Conservation (phyloP, 1,140 invertebrate species). For the Formica selysi region DNA sequence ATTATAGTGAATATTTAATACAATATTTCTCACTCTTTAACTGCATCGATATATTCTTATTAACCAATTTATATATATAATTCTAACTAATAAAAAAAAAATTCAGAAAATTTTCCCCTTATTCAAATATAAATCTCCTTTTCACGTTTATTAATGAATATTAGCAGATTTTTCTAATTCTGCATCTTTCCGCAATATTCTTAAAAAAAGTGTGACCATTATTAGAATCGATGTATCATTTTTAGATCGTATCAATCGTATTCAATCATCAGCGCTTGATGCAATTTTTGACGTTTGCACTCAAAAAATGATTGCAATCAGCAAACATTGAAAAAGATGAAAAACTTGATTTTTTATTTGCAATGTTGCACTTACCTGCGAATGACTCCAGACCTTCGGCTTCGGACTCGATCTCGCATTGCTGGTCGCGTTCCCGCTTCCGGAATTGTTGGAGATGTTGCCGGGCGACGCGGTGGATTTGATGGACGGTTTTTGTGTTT, state of each 20-base stretch:
- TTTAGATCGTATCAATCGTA: background rate
- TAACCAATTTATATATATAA: background rate
- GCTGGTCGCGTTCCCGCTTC: conserved; percentile 68
- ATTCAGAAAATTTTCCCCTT: background rate
- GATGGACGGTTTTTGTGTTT: conserved; percentile 80
- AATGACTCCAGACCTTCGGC: conserved; percentile 84
- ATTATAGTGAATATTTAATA: background rate
- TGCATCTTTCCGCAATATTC: background rate
- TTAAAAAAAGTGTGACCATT: background rate
- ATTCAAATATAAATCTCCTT: background rate
- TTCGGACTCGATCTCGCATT: conserved; percentile 84
- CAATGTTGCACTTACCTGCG: conserved; percentile 78
- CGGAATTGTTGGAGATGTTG: conserved; percentile 77
- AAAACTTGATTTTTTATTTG: background rate
- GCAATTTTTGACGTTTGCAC: background rate
- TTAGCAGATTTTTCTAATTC: background rate
- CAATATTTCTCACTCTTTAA: background rate
- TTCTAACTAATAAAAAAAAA: background rate
- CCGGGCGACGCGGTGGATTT: conserved; percentile 80
- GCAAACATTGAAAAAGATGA: background rate
- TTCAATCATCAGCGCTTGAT: background rate
- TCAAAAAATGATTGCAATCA: background rate
- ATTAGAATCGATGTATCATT: background rate
- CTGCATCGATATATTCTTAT: background rate
- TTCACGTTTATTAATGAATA: background rate